phyloP scores from a whole-genome alignment of 1,140 invertebrate genomes.

The Formica exsecta region DNA sequence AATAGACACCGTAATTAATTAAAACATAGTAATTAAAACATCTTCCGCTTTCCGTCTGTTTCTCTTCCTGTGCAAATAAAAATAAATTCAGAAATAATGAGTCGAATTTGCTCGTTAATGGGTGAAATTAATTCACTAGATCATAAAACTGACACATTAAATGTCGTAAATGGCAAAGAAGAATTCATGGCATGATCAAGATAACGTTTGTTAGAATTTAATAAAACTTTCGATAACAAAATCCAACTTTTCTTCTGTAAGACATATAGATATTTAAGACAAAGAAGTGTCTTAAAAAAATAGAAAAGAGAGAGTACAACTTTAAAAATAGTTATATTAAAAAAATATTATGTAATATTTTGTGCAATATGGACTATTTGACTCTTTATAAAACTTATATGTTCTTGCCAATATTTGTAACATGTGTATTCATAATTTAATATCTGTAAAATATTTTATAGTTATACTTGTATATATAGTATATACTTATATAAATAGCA shows the following conservation, averaged over 20 bases:
- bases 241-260: background rate
- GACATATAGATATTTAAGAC: background rate
- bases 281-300: background rate
- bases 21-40: background rate
- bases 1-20: background rate
- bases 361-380: too few relatives aligned
- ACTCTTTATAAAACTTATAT: too few relatives aligned
- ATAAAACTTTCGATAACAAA: background rate
- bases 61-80: background rate
- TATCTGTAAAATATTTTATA: background rate
- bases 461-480: background rate
- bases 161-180: background rate
- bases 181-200: background rate
- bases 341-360: background rate
- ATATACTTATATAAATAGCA: background rate
- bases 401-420: background rate
- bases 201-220: background rate
- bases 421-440: background rate
- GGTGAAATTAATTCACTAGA: background rate
- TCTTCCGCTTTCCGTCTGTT: background rate
- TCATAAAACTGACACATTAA: background rate
- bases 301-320: background rate
- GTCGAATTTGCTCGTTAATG: background rate
- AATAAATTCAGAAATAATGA: background rate
- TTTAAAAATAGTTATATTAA: background rate